These are phyloP conservation scores for Holothuria glaberrima DNA, from an alignment of 35 echinoderm and acorn worm genomes.

Conservation along the genomic window DNA sequence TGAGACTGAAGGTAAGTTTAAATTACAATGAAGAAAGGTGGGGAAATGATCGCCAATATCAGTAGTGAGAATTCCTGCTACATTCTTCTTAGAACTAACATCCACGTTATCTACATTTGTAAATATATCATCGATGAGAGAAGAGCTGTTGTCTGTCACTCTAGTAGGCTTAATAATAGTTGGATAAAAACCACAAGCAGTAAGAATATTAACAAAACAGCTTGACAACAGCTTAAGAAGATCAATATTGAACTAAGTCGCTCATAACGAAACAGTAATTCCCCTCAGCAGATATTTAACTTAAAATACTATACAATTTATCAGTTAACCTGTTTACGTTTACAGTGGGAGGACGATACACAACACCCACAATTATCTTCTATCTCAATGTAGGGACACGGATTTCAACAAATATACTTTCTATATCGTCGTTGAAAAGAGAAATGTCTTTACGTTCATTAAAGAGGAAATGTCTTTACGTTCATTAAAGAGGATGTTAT, in stretches of 20 bases:
- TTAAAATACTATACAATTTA: background rate
- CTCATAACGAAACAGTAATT: background rate
- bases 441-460: background rate
- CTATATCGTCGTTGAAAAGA: background rate
- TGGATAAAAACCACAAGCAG: background rate
- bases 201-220: background rate
- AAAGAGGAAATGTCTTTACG: too few relatives aligned
- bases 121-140: background rate
- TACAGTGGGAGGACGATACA: background rate
- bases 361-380: slow-evolving; percentile 4
- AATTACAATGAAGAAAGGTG: background rate
- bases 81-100: background rate
- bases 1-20: background rate
- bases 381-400: background rate
- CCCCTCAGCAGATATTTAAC: background rate
- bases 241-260: slow-evolving; percentile 43
- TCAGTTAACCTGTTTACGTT: background rate
- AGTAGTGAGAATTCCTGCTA: background rate
- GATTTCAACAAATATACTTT: slow-evolving; percentile 32
- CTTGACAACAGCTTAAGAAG: background rate
- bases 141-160: background rate
- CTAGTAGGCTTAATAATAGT: slow-evolving; percentile 10
- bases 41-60: slow-evolving; percentile 8
- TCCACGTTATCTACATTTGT: background rate
- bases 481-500: background rate